A percentile compares a stretch with the other conserved stretches of the same genome.
phyloP scores from a whole-genome alignment of 2,113 vertebrate species.

The Oryzias javanicus region DNA sequence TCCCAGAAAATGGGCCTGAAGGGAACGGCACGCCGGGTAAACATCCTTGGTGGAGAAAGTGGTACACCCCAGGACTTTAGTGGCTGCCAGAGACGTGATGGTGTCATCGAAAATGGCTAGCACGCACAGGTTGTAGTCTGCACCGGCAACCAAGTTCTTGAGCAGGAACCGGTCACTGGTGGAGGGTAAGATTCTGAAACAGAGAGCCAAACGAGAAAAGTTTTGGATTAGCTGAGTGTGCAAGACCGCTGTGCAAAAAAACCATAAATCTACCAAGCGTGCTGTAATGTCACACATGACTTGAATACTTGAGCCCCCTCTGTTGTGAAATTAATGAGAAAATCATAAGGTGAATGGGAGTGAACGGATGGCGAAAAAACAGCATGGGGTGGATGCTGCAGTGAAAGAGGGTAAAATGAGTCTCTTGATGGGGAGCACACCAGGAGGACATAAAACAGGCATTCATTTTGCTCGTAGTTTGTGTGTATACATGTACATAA shows the following conservation, averaged over 20 bases:
- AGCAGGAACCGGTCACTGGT: conserved; percentile 84
- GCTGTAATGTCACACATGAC: neutral
- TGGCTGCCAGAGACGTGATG: conserved; percentile 83
- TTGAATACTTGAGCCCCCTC: conserved; percentile 9
- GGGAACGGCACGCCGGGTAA: conserved; percentile 85
- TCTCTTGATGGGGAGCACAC: conserved; percentile 57
- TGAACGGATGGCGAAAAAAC: conserved; percentile 25
- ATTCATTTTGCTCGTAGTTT: conserved; percentile 45
- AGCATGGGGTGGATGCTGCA: conserved; percentile 41
- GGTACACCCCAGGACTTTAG: conserved; percentile 85
- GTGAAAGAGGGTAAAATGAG: conserved; percentile 56
- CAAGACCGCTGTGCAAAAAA: neutral
- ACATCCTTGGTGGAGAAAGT: conserved; percentile 87
- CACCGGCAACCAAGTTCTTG: conserved; percentile 85
- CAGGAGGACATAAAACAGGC: conserved; percentile 61
- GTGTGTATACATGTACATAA: conserved; percentile 9
- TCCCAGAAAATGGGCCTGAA: conserved; percentile 89
- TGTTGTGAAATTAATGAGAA: conserved; percentile 8
- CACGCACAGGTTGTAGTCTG: conserved; percentile 88
- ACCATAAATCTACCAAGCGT: conserved; percentile 4
- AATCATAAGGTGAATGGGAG: conserved; percentile 19
- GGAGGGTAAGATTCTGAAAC: conserved; percentile 83
- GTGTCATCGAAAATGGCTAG: conserved; percentile 87
- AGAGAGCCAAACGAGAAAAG: neutral
- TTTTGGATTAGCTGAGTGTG: conserved; percentile 24